Percentiles rank a stretch among this genome's conserved stretches.
These are phyloP conservation scores for Amblyornis subalaris DNA, from an alignment of 2,113 vertebrate species.

Conservation along the genomic window DNA sequence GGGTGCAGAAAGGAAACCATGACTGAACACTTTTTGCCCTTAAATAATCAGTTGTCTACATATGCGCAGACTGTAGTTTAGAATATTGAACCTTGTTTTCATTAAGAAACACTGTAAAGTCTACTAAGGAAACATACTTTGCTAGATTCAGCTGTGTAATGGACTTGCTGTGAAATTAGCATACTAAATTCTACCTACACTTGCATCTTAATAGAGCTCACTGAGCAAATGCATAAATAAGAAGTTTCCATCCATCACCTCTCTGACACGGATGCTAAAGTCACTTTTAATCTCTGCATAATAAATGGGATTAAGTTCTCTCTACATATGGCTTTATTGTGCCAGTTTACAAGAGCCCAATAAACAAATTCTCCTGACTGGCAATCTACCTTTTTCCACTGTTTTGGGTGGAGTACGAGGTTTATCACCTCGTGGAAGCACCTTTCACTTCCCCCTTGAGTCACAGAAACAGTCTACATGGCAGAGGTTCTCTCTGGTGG, in stretches of 20 bases:
- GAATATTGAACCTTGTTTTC: not conserved
- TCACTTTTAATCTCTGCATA: slow-evolving; percentile 47
- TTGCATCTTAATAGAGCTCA: slow-evolving; percentile 34
- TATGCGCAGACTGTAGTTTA: not conserved
- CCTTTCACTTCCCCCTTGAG: not conserved
- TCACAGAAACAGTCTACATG: not conserved
- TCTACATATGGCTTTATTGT: not conserved
- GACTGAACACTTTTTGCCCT: not conserved
- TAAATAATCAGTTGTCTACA: not conserved
- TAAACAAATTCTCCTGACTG: not conserved
- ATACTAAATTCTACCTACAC: not conserved
- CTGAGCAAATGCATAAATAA: slow-evolving; percentile 23
- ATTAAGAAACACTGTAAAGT: not conserved
- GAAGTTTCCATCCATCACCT: slow-evolving; percentile 41
- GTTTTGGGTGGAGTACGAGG: not conserved
- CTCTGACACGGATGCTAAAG: slow-evolving; percentile 23
- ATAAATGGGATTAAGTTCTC: slow-evolving; percentile 41
- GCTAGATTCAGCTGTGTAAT: not conserved
- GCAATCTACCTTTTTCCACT: not conserved
- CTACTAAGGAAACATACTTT: not conserved
- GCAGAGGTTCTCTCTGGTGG: not conserved
- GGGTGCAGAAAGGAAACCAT: not conserved
- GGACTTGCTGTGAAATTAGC: slow-evolving; percentile 32
- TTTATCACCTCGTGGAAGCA: not conserved
- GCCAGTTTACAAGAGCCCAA: not conserved